Base-by-base conservation (phyloP, 1,140 invertebrate species). In the Hirudo medicinalis region DNA sequence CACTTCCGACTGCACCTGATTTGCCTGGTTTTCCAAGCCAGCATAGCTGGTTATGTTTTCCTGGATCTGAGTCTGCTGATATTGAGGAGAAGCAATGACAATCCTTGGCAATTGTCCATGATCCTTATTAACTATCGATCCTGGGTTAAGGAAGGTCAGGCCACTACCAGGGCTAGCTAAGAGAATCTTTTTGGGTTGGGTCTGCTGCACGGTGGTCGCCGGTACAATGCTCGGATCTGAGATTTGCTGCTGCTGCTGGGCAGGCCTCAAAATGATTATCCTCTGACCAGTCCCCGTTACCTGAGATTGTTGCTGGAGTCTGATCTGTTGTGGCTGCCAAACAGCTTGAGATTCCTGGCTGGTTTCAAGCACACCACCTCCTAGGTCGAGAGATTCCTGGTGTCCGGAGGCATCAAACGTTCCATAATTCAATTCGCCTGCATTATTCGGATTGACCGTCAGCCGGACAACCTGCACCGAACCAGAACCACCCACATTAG, bases 121-220 rank as follows among this genome's bases (percentile, higher is more conserved):
- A 32, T 32, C 29, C 22, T 63, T 63, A 22, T 11, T 32, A 1
- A 25, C 19, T 4, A 1, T 63, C 9, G 57, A 22, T 15, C 57
- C 57, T 13, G 9, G 43, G 20, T 63, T 63, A 63, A 63, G 57
- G 22, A 63, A 25, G 57, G 57, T 25, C 19, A 63, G 19, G 29
- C 29, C 29, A 63, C 22, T 25, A 0, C 57, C 57, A 49, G 43
- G 43, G 29, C 57, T 63, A 32, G 57, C 57, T 63, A 63, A 32
- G 57, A 63, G 22, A 63, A 63, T 63, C 29, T 63, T 63, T 63
- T 63, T 63, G 22, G 57, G 57, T 22, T 63, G 57, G 8, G 57
- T 63, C 29, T 22, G 57, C 19, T 63, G 57, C 8, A 22, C 29
- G 8, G 57, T 63, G 9, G 57, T 11, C 19, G 19, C 9, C 17